Evolutionary conservation across 2,888 invertebrate genomes (phyloP).

Genomic region (Mesorhabditis sp.): DNA sequence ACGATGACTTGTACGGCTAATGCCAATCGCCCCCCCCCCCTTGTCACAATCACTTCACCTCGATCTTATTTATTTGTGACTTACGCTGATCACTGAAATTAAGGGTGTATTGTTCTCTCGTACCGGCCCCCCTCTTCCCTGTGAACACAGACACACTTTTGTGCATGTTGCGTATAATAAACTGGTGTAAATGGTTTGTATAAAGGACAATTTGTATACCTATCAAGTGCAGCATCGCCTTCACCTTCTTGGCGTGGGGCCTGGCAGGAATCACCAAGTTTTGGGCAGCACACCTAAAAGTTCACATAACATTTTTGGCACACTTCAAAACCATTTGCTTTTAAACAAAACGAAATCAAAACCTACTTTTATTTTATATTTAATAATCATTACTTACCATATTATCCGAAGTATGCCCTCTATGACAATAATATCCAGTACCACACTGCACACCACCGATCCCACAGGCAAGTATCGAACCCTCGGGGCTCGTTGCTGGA

Average conservation of each 20-base stretch:
- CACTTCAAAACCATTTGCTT: neutral
- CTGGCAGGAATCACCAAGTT: conserved; percentile 4
- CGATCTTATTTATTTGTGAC: too few species aligned
- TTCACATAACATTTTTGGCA: neutral
- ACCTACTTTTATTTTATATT: neutral
- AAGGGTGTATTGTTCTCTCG: too few species aligned
- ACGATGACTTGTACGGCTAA: neutral
- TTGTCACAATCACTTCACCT: too few species aligned
- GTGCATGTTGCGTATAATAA: too few species aligned
- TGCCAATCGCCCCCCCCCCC: too few species aligned
- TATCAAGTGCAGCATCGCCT: neutral
- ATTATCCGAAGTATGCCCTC: conserved; percentile 5
- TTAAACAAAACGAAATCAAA: neutral
- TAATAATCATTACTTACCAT: neutral
- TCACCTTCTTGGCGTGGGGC: conserved; percentile 1
- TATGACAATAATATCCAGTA: conserved; percentile 3
- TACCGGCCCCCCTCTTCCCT: too few species aligned
- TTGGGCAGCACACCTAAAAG: conserved; percentile 6
- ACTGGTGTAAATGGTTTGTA: too few species aligned
- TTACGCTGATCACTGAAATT: too few species aligned
- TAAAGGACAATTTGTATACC: neutral
- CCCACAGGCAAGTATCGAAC: neutral
- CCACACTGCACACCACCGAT: neutral
- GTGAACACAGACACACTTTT: too few species aligned
- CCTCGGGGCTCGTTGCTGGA: neutral